Percentiles rank a stretch among this genome's conserved stretches.
Conservation (phyloP, 2,797 vertebrate species). For the Gallinago nigripennis region DNA sequence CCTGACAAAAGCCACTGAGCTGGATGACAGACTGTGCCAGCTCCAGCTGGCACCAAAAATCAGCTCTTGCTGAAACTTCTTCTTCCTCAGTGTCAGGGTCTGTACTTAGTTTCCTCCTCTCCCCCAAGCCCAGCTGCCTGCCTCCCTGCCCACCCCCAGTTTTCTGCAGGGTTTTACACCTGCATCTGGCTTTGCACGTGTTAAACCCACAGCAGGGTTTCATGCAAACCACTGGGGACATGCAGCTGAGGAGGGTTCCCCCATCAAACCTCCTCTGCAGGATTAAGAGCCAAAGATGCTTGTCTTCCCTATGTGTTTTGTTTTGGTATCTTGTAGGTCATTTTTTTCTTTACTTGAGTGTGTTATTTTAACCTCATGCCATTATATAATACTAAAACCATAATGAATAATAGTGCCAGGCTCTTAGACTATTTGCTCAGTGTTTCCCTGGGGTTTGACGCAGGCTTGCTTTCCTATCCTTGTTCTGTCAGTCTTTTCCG, state of each 20-base stretch:
- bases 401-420: constrained; percentile 42
- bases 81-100: not conserved
- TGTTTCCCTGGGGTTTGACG: constrained; percentile 29
- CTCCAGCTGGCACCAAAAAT: not conserved
- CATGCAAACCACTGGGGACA: not conserved
- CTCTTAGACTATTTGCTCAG: constrained; percentile 22
- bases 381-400: constrained; percentile 28
- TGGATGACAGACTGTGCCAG: not conserved
- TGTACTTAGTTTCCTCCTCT: not conserved
- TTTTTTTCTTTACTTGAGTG: constrained; percentile 15
- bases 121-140: not conserved
- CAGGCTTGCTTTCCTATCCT: not conserved
- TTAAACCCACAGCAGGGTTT: not conserved
- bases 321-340: not conserved
- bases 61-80: not conserved
- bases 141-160: not conserved
- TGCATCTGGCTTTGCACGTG: not conserved
- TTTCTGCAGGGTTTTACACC: accelerated
- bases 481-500: not conserved
- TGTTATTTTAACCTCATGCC: constrained; percentile 55
- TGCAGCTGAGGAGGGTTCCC: not conserved
- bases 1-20: not conserved
- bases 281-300: constrained; percentile 2
- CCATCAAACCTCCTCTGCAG: not conserved
- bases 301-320: constrained; percentile 20